Percentiles rank a stretch among this genome's conserved stretches.
Conservation (phyloP, 2,797 vertebrate species). For the Danio jaintianensis region DNA sequence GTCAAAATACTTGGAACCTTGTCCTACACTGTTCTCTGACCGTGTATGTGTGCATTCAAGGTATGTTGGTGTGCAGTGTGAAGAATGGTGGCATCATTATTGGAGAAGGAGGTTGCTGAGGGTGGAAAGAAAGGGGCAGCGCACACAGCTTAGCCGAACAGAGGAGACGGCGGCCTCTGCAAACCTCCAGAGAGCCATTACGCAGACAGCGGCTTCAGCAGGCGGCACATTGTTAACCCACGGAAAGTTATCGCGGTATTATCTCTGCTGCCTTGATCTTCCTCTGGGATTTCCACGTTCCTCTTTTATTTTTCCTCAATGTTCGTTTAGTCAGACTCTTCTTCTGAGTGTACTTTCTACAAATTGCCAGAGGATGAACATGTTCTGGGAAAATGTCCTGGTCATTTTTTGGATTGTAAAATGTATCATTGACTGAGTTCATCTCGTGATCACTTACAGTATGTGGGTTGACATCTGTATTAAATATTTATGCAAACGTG, state of each 20-base stretch:
- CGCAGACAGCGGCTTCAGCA: slow-evolving; percentile 72
- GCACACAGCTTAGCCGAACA: slow-evolving; percentile 67
- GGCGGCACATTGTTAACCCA: slow-evolving; percentile 72
- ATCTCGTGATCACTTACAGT: slow-evolving; percentile 39
- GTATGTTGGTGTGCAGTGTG: slow-evolving; percentile 64
- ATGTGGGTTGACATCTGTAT: slow-evolving; percentile 6
- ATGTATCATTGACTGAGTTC: not conserved
- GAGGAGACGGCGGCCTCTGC: slow-evolving; percentile 61
- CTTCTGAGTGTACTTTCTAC: not conserved
- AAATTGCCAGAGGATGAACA: slow-evolving; percentile 4
- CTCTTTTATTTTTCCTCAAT: slow-evolving; percentile 55
- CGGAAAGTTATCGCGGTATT: slow-evolving; percentile 75
- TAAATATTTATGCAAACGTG: too few relatives aligned
- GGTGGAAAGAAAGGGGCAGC: slow-evolving; percentile 72
- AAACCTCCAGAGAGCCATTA: slow-evolving; percentile 83
- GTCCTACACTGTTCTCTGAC: not conserved
- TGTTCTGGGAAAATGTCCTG: not conserved
- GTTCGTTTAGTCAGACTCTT: slow-evolving; percentile 59
- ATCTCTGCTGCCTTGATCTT: slow-evolving; percentile 74
- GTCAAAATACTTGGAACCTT: not conserved
- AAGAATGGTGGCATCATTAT: slow-evolving; percentile 77
- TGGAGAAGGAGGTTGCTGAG: slow-evolving; percentile 70
- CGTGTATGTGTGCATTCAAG: not conserved
- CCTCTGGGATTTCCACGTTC: slow-evolving; percentile 73
- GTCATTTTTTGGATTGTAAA: not conserved